Percentiles rank a stretch among this genome's conserved stretches.
phyloP scores from a whole-genome alignment of 2,113 vertebrate species.

The Nyctibius bracteatus region DNA sequence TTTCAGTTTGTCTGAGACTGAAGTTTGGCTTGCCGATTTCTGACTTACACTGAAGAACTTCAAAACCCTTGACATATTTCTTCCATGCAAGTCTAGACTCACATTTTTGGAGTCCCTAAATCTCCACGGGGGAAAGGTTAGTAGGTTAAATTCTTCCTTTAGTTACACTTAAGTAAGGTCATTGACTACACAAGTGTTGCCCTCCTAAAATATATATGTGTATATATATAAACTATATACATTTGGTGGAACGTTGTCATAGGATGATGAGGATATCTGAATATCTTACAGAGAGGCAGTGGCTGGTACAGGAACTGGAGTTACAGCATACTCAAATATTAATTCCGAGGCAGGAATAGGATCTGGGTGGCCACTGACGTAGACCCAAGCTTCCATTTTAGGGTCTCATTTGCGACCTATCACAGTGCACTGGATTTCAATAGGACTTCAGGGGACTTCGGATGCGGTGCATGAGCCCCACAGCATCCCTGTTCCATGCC shows the following conservation, averaged over 20 bases:
- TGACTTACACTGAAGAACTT: not conserved
- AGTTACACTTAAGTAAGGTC: not conserved
- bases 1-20: not conserved
- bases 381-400: not conserved
- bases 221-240: not conserved
- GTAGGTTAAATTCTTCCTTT: constrained; percentile 16
- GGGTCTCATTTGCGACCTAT: not conserved
- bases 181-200: not conserved
- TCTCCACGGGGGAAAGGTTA: not conserved
- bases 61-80: not conserved
- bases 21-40: not conserved
- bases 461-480: not conserved
- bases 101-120: not conserved
- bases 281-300: not conserved
- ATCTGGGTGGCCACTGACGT: not conserved
- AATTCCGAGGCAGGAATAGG: not conserved
- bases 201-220: not conserved
- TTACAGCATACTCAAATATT: not conserved
- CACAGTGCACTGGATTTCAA: not conserved
- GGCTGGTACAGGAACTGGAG: not conserved
- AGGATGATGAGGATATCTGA: not conserved
- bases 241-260: not conserved
- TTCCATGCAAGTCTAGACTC: not conserved
- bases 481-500: not conserved
- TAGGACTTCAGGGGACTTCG: not conserved